Percentiles rank a stretch among this genome's conserved stretches.
Conservation (phyloP, 2,888 invertebrate species). For the Erebia epiphron region DNA sequence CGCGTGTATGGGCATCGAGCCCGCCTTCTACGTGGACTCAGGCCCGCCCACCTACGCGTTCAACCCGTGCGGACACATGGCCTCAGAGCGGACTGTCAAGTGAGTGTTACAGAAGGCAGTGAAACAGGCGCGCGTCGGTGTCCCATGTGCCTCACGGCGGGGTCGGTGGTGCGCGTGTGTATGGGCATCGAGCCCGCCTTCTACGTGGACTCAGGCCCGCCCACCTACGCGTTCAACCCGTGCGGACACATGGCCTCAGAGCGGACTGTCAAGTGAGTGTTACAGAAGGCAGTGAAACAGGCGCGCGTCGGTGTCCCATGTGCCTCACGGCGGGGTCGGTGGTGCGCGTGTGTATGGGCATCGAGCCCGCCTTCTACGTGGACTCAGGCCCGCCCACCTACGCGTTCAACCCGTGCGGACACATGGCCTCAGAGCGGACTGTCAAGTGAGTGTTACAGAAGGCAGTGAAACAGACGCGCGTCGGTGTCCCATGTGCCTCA, state of each 20-base stretch:
- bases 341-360: conserved; percentile 97
- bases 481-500: conserved; percentile 97
- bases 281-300: conserved; percentile 86
- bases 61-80: conserved; percentile 99
- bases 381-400: conserved; percentile 96
- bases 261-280: conserved; percentile 96
- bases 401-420: conserved; percentile 99
- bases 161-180: conserved; percentile 95
- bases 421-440: conserved; percentile 99
- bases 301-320: conserved; percentile 96
- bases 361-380: conserved; percentile 98
- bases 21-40: conserved; percentile 97
- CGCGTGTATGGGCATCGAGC: conserved; percentile 98
- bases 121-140: conserved; percentile 94
- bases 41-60: conserved; percentile 97
- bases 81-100: conserved; percentile 98
- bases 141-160: conserved; percentile 96
- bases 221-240: conserved; percentile 98
- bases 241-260: conserved; percentile 99
- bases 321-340: conserved; percentile 96
- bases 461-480: conserved; percentile 92
- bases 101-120: conserved; percentile 84
- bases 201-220: conserved; percentile 96
- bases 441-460: conserved; percentile 90
- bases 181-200: conserved; percentile 99